Conservation (phyloP, 2,113 vertebrate species). For the Microtus pennsylvanicus region DNA sequence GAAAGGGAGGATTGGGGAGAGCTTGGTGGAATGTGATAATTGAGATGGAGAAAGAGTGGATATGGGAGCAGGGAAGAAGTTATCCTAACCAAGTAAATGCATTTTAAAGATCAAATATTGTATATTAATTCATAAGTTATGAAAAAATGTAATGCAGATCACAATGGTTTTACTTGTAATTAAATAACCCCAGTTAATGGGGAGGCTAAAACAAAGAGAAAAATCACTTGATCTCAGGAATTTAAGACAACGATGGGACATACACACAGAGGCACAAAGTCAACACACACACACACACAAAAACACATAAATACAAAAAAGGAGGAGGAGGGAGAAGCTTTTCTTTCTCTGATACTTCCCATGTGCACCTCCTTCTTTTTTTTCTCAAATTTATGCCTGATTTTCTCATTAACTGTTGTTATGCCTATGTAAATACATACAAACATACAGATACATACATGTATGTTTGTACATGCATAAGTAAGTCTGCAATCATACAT, state of each 20-base stretch:
- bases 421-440: neutral
- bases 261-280: neutral
- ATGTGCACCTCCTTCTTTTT: neutral
- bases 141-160: neutral
- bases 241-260: neutral
- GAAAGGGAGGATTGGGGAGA: no score
- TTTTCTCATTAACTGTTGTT: neutral
- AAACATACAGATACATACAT: neutral
- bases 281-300: no score
- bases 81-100: neutral
- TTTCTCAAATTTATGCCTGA: neutral
- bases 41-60: no score
- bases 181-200: neutral
- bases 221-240: neutral
- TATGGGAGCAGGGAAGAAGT: no score
- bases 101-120: neutral
- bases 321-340: neutral
- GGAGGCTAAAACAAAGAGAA: rapidly evolving
- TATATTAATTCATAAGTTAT: neutral
- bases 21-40: no score
- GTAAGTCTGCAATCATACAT: neutral
- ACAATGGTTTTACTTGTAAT: neutral
- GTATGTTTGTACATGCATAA: neutral
- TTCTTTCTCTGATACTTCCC: neutral
- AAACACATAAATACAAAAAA: neutral